Percentiles rank a stretch among this genome's conserved stretches.
These are phyloP conservation scores for Maniola jurtina DNA, from an alignment of 1,140 invertebrate species.

Conservation along the genomic window DNA sequence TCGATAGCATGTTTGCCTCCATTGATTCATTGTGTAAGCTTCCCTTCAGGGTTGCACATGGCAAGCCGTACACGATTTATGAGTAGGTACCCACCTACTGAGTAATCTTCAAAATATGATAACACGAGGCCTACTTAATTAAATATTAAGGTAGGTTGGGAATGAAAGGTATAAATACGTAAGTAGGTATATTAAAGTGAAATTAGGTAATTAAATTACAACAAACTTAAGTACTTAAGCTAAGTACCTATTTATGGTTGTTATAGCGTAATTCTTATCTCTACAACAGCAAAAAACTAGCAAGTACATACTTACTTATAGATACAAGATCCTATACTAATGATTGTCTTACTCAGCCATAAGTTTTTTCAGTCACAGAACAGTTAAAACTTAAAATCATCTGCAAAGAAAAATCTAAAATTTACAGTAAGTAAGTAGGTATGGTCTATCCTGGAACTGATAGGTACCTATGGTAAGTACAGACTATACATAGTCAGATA, in stretches of 20 bases:
- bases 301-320: background rate
- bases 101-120: conserved; percentile 17
- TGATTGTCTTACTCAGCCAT: background rate
- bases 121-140: conserved; percentile 5
- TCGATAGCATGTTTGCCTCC: conserved; percentile 32
- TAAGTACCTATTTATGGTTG: conserved; percentile 5
- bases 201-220: background rate
- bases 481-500: too few relatives aligned
- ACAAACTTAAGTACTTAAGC: background rate
- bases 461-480: too few relatives aligned
- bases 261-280: background rate
- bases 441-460: too few relatives aligned
- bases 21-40: conserved; percentile 42
- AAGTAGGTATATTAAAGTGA: background rate
- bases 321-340: too few relatives aligned
- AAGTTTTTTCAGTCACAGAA: too few relatives aligned
- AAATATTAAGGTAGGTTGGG: conserved; percentile 8
- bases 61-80: conserved; percentile 19
- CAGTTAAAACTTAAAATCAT: too few relatives aligned
- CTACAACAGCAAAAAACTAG: background rate
- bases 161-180: background rate
- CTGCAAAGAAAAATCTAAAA: too few relatives aligned
- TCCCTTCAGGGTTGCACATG: conserved; percentile 21
- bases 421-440: too few relatives aligned
- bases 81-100: too few relatives aligned